These are phyloP conservation scores for Ophioninae sp. DNA, from an alignment of 2,888 invertebrate genomes.

Conservation along the genomic window DNA sequence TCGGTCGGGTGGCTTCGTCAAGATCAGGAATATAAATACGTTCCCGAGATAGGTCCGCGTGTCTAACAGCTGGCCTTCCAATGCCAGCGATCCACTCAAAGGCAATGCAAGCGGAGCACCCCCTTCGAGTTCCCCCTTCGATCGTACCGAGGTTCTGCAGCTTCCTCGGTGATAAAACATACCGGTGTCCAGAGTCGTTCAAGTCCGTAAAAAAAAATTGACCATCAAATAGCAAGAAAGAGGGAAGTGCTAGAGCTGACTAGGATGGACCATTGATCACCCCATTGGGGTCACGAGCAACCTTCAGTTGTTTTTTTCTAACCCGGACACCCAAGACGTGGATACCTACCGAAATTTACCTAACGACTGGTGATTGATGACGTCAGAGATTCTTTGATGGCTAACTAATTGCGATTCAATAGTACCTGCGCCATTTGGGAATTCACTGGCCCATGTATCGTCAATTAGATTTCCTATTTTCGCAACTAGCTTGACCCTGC, in stretches of 20 bases:
- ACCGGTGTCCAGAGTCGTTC: constrained; percentile 48
- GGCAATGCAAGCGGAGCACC: constrained; percentile 40
- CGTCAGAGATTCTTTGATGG: too few species aligned
- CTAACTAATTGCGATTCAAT: too few species aligned
- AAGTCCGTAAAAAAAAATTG: constrained; percentile 24
- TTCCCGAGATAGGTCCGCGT: constrained; percentile 62
- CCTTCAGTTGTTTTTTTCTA: too few species aligned
- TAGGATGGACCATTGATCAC: constrained; percentile 64
- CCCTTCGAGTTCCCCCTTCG: neutral
- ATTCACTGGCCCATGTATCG: constrained; percentile 9
- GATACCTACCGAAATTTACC: too few species aligned
- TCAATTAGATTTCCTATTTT: constrained; percentile 33
- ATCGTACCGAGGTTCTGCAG: neutral
- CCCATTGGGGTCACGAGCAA: too few species aligned
- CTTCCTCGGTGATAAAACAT: constrained; percentile 55
- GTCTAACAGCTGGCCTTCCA: constrained; percentile 62
- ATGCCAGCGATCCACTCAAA: constrained; percentile 34
- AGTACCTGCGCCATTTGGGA: too few species aligned
- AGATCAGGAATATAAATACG: constrained; percentile 61
- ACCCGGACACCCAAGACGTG: too few species aligned
- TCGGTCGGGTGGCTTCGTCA: constrained; percentile 6
- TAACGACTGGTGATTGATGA: too few species aligned
- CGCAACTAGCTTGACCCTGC: constrained; percentile 9
- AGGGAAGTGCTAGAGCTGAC: constrained; percentile 28
- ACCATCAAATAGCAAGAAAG: constrained; percentile 40